phyloP scores from a whole-genome alignment of 2,113 vertebrate species.

The Melanerpes formicivorus region DNA sequence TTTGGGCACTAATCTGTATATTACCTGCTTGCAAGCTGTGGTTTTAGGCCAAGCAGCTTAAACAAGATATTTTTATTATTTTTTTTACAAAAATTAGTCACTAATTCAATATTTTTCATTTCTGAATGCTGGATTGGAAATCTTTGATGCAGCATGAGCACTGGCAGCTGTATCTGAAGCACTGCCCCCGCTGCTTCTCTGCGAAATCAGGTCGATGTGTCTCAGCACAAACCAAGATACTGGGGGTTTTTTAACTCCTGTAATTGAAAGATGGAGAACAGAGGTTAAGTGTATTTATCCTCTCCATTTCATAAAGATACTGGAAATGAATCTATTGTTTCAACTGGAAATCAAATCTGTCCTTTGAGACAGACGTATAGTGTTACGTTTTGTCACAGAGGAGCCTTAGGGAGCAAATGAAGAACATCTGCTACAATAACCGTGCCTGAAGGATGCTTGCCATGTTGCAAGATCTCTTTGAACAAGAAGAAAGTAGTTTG shows the following conservation, averaged over 20 bases:
- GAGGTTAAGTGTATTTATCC: conserved; percentile 16
- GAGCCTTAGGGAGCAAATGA: background rate
- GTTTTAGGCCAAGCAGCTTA: background rate
- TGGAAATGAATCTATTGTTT: background rate
- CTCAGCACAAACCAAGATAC: background rate
- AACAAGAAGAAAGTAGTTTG: background rate
- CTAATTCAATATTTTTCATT: background rate
- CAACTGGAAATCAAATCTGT: conserved; percentile 11
- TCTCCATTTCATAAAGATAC: conserved; percentile 25
- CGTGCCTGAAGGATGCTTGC: background rate
- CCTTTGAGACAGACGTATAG: conserved; percentile 1
- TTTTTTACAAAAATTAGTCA: background rate
- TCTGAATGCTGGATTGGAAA: background rate
- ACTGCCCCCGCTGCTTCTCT: background rate
- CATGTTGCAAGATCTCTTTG: background rate
- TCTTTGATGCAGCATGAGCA: background rate
- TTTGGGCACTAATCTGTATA: background rate
- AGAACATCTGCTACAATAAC: background rate
- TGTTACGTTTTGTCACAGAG: background rate
- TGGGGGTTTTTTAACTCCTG: background rate
- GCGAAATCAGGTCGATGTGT: background rate
- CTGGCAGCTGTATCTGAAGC: background rate
- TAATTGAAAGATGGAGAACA: background rate
- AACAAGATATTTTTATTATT: background rate
- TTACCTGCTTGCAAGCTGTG: background rate